Evolutionary conservation across 1,140 invertebrate genomes (phyloP).

Genomic region (Trichoplusia ni): DNA sequence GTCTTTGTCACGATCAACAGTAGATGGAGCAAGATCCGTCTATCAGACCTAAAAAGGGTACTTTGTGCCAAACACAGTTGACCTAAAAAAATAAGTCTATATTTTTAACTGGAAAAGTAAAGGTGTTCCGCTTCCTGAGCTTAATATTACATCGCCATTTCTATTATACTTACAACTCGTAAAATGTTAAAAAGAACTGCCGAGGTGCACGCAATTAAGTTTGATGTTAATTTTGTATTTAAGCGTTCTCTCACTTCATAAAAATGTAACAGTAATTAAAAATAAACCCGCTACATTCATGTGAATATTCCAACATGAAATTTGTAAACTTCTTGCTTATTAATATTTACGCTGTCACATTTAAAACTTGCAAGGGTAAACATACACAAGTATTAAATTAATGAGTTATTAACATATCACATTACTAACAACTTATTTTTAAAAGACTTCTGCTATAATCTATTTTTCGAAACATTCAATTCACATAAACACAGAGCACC

Average conservation of each 20-base stretch:
- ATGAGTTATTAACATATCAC: too few relatives aligned
- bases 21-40: conserved; percentile 19
- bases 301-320: not conserved
- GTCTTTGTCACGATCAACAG: conserved; percentile 24
- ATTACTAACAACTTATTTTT: too few relatives aligned
- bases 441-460: too few relatives aligned
- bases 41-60: conserved; percentile 11
- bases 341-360: not conserved
- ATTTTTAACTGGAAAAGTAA: conserved; percentile 13
- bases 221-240: conserved; percentile 21
- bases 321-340: too few relatives aligned
- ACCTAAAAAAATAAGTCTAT: conserved; percentile 23
- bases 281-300: conserved; percentile 5
- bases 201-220: conserved; percentile 25
- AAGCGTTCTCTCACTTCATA: not conserved
- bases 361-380: too few relatives aligned
- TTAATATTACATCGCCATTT: too few relatives aligned
- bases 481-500: too few relatives aligned
- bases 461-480: too few relatives aligned
- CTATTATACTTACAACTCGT: conserved; percentile 3
- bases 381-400: too few relatives aligned
- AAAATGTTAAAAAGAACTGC: conserved; percentile 4
- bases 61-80: conserved; percentile 7
- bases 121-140: not conserved
- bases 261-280: conserved; percentile 10